phyloP scores from a whole-genome alignment of 2,113 vertebrate species.

The Hydrochoerus hydrochaeris region DNA sequence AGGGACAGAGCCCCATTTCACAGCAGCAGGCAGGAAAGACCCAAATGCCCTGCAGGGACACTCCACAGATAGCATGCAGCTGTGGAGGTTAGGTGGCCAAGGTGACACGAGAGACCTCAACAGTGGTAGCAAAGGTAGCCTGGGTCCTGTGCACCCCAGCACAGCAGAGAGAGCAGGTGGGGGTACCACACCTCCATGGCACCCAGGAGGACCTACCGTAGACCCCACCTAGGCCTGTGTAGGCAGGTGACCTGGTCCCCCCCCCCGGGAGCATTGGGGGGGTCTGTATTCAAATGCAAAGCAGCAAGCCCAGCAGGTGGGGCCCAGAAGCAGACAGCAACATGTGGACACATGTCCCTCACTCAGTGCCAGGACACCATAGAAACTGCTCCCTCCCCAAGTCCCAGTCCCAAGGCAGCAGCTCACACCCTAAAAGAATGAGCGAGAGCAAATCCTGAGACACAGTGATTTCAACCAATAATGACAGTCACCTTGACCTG shows the following conservation, averaged over 20 bases:
- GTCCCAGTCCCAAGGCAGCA: not conserved
- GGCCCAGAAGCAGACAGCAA: not conserved
- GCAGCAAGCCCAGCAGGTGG: not conserved
- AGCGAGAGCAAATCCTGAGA: not conserved
- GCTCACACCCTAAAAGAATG: not conserved
- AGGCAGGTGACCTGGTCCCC: not conserved
- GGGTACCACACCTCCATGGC: not conserved
- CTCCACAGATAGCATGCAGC: not conserved
- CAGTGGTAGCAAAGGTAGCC: no score
- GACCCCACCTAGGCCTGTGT: not conserved
- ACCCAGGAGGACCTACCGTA: not conserved
- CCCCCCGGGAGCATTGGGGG: not conserved
- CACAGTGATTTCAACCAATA: not conserved
- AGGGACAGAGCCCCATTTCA: not conserved
- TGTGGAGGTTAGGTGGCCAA: not conserved
- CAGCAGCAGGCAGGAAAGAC: not conserved
- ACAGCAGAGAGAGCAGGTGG: not conserved
- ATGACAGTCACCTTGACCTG: not conserved
- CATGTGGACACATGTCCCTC: not conserved
- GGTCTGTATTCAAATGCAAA: not conserved
- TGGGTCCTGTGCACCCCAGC: not conserved
- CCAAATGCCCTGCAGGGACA: not conserved
- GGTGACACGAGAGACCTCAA: not conserved
- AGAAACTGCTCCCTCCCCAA: not conserved
- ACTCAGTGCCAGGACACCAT: not conserved